Percentiles rank a stretch among this genome's conserved stretches.
These are phyloP conservation scores for Nomada lathburiana DNA, from an alignment of 2,888 invertebrate genomes.

Conservation along the genomic window DNA sequence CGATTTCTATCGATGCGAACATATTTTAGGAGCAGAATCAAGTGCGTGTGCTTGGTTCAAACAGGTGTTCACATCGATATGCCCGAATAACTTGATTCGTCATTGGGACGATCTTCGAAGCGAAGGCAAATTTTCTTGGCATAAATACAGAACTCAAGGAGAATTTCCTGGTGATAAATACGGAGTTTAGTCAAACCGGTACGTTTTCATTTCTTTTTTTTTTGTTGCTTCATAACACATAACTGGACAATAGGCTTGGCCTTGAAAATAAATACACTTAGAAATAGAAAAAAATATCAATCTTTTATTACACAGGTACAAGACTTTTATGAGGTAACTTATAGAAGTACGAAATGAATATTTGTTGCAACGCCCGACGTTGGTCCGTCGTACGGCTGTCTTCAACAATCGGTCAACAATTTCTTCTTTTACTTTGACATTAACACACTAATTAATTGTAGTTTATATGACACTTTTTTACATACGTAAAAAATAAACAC, in stretches of 20 bases:
- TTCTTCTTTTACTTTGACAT: constrained; percentile 59
- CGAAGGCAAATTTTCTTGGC: constrained; percentile 73
- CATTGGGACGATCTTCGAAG: constrained; percentile 75
- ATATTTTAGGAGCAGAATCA: constrained; percentile 75
- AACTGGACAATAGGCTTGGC: neutral
- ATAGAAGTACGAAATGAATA: constrained; percentile 66
- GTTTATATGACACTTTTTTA: constrained; percentile 70
- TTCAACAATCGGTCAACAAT: constrained; percentile 66
- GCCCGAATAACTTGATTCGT: constrained; percentile 77
- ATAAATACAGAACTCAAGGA: constrained; percentile 67
- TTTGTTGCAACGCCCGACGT: constrained; percentile 57
- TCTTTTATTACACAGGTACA: constrained; percentile 81
- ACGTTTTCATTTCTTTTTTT: neutral
- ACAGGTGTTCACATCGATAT: constrained; percentile 74
- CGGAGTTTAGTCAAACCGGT: constrained; percentile 42
- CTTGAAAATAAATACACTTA: constrained; percentile 38
- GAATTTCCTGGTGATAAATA: constrained; percentile 73
- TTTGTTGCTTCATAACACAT: no score
- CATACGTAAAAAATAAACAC: constrained; percentile 71
- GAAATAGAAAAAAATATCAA: constrained; percentile 74
- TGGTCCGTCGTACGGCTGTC: constrained; percentile 50
- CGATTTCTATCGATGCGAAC: constrained; percentile 80
- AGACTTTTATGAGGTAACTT: constrained; percentile 78
- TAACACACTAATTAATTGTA: constrained; percentile 67
- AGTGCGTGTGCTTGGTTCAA: constrained; percentile 80